Evolutionary conservation across 1,140 invertebrate species (phyloP), one percentile per base, ranked within the genome.

Genomic region (Drosophila teissieri): DNA sequence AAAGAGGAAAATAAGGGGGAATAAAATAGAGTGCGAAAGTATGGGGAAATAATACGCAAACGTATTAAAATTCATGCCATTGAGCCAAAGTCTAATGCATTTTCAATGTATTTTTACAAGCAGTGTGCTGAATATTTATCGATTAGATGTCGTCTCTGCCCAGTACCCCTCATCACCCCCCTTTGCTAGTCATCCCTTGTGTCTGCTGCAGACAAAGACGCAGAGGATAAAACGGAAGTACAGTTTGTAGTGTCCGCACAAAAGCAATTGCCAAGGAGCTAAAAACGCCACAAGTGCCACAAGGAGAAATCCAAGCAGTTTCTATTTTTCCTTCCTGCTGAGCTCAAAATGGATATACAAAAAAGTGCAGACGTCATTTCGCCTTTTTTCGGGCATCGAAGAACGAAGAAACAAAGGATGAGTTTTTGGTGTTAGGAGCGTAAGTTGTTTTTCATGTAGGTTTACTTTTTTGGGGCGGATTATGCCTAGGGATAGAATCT

Each of bases 71-170:
- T 85, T 62, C 81, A 86, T 88, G 83, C 80, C 79, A 65, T 49
- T 62, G 73, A 63, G 67, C 56, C 42, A 79, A 68, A 60, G 75
- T 86, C 83, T 86, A 86, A 86, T 86, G 83, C 83, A 88, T 86
- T 86, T 86, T 88, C 83, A 88, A 86, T 88, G 83, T 86, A 86
- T 83, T 86, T 83, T 88, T 82, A 69, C 83, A 81, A 63, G 55
- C 58, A 78, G 63, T 80, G 82, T 73, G 61, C 75, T 79, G 83
- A 78, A 86, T 86, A 89, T 86, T 86, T 86, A 86, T 86, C 79
- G 83, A 86, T 86, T 86, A 58, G 68, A 73, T 73, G 57, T 77
- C 78, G 61, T 60, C 73, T 62, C 53, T 39, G 46, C 15, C 49
- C 60, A 51, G 40, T 31, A 22, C 11, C 22, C 44, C 46, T 36